Evolutionary conservation across 2,888 invertebrate genomes (phyloP).

Genomic region (Cryptocephalus moraei): DNA sequence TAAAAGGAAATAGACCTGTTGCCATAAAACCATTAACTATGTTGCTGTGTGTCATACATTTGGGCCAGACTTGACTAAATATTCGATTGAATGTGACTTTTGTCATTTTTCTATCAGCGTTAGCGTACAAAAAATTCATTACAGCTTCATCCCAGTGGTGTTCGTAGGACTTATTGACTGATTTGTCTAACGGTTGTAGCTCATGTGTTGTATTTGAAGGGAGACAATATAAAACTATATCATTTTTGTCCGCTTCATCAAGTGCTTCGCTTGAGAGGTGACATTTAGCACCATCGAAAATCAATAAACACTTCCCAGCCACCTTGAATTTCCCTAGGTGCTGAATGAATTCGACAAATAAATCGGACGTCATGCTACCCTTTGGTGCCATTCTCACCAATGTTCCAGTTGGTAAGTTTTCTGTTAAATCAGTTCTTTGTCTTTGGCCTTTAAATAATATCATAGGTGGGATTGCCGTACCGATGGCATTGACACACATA

Average conservation of each 20-base stretch:
- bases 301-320: neutral
- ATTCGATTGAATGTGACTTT: slow-evolving; percentile 21
- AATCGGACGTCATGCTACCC: slow-evolving; percentile 20
- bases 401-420: slow-evolving; percentile 18
- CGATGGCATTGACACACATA: slow-evolving; percentile 23
- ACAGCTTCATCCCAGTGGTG: slow-evolving; percentile 29
- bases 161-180: slow-evolving; percentile 26
- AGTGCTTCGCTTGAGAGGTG: slow-evolving; percentile 9
- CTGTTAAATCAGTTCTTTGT: slow-evolving; percentile 13
- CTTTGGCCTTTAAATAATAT: slow-evolving; percentile 22
- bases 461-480: slow-evolving; percentile 22
- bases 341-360: slow-evolving; percentile 17
- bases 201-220: slow-evolving; percentile 31
- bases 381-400: slow-evolving; percentile 18
- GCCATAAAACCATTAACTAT: slow-evolving; percentile 11
- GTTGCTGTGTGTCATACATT: slow-evolving; percentile 9
- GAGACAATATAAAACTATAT: slow-evolving; percentile 25
- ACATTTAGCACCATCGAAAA: neutral
- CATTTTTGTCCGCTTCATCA: slow-evolving; percentile 21
- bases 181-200: slow-evolving; percentile 28
- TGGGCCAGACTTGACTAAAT: slow-evolving; percentile 7
- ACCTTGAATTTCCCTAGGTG: slow-evolving; percentile 14
- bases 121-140: slow-evolving; percentile 19
- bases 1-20: slow-evolving; percentile 10
- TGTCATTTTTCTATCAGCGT: slow-evolving; percentile 19